These are phyloP conservation scores for Gallinago stenura DNA, from an alignment of 2,797 vertebrate species.

Conservation along the genomic window DNA sequence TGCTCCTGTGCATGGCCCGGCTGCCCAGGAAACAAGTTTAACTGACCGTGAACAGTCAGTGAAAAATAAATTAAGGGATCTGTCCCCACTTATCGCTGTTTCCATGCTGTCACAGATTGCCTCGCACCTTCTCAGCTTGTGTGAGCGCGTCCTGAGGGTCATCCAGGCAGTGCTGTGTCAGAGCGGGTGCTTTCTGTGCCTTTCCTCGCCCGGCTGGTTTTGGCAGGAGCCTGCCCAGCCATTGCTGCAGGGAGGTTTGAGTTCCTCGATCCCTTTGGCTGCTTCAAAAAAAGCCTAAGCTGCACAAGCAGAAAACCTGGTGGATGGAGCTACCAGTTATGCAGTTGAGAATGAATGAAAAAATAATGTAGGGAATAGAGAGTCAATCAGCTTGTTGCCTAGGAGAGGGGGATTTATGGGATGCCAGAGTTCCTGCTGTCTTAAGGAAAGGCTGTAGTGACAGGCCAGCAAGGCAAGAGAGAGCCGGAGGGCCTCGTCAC, in stretches of 20 bases:
- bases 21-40: neutral
- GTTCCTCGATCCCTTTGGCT: neutral
- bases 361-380: neutral
- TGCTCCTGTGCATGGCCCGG: neutral
- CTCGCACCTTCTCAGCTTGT: neutral
- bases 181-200: neutral
- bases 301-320: neutral
- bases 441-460: slow-evolving; percentile 2
- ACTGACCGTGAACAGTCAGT: neutral
- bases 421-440: neutral
- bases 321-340: neutral
- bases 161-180: neutral
- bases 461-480: neutral
- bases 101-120: neutral
- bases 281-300: neutral
- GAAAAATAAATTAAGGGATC: neutral
- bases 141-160: neutral
- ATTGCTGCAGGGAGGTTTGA: neutral
- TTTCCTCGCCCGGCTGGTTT: neutral
- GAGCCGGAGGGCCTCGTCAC: neutral
- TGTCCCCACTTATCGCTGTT: neutral
- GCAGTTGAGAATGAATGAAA: slow-evolving; percentile 1
- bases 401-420: slow-evolving; percentile 16
- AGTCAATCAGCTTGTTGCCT: slow-evolving; percentile 16
- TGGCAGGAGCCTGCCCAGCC: neutral